Evolutionary conservation across 2,888 invertebrate species (phyloP), one percentile per base, ranked within the genome.

Genomic region (Stenodema calcarata): DNA sequence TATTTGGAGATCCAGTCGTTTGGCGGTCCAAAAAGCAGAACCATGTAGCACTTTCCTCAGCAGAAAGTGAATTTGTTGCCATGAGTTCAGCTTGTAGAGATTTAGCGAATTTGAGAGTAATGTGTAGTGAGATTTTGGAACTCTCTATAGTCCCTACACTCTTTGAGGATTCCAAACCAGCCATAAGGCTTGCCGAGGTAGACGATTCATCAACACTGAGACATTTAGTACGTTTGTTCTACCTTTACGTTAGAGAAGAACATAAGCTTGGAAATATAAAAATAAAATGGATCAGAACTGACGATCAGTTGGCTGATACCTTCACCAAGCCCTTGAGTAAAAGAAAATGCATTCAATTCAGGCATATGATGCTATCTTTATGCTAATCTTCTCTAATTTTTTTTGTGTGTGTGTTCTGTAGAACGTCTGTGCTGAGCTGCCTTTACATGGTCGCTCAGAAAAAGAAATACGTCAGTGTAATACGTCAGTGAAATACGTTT

Each of bases 111-210:
- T n/a, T 75, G 35, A 14, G 35, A 18, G 28, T 7, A 11, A 75
- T 75, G 75, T 75, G 75, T n/a, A 16, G 12, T 7, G 30, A 14
- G 30, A 75, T 75, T 14, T 30, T 75, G 30, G 12, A 28, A 11
- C 11, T 27, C 9, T 27, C 16, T 11, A 12, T 75, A 6, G 35
- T 75, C 11, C 75, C 75, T 11, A 75, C 18, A 12, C 16, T 75
- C 6, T 75, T 75, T 75, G 75, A 75, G 75, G 75, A 75, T n/a
- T 75, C 30, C 28, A 75, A 75, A 35, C 75, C 75, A 30, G 75
- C 75, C 30, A 75, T 75, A 27, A 14, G 75, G 9, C 30, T 75
- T 11, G 75, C 75, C 11, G 75, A 75, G 28, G 75, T 75, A 28
- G 75, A 75, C 18, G 75, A 75, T 6, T 75, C 75, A 27, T 75